Evolutionary conservation across 2,113 vertebrate species (phyloP), one percentile per base, ranked within the genome.

Genomic region (Merops nubicus): DNA sequence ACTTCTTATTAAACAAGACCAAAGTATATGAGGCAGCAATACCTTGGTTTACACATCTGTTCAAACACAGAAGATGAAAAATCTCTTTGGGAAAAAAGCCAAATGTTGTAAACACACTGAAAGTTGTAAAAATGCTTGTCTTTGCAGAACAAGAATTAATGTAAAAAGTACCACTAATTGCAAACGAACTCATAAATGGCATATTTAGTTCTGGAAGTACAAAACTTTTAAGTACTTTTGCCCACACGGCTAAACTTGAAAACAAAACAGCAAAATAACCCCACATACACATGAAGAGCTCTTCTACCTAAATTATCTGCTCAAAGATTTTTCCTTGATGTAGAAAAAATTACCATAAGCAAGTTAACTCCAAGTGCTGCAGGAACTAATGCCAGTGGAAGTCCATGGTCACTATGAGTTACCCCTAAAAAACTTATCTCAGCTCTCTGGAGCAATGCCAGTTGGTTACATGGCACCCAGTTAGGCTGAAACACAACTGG

Each of bases 41-140:
- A 50, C 42, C 95, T 93, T 75, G 76, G 73, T 95, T 96, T 96
- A 93, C 51, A 95, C 77, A 96, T 97, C 79, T 97, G 95, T 96
- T 98, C 86, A 97, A 98, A 97, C 65, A 95, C 1, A 94, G 84
- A 95, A 92, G 83, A 93, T 70, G 86, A 87, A 95, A 95, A 89
- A 80, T 83, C 80, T 80, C 36, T 87, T 95, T 16, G 36, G 88
- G 91, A 94, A 94, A 96, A 96, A 85, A 76, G 91, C 88, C 95
- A 97, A 88, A 86, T 40, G 43, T 45, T 84, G 68, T 91, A 95
- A 98, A 96, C 63, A 89, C 10, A 77, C 15, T 74, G 45, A 74
- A 97, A 96, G 85, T 43, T 31, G 36, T 91, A 96, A 94, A 95
- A 81, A 72, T 88, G 67, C 67, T 90, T 95, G 91, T 94, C 86